Conservation (phyloP, 2,113 vertebrate species). For the Spilogale gracilis region DNA sequence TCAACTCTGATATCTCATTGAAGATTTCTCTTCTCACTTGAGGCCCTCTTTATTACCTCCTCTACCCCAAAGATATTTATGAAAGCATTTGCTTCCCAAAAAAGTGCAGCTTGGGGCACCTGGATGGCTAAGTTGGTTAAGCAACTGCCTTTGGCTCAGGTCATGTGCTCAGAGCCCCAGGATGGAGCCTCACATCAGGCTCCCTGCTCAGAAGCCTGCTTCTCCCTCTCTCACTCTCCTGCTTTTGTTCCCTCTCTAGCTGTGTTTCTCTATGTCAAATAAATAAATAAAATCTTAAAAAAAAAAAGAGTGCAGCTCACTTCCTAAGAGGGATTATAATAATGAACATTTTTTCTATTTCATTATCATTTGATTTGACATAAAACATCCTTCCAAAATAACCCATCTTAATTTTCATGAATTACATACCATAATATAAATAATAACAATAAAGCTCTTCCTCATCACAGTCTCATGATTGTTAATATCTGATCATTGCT, state of each 20-base stretch:
- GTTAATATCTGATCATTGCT: slow-evolving; percentile 11
- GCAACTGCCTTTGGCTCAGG: too few relatives aligned
- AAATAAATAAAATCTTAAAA: too few relatives aligned
- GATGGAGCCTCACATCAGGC: too few relatives aligned
- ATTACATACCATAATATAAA: background rate
- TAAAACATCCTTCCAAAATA: background rate
- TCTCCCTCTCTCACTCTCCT: too few relatives aligned
- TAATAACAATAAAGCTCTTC: background rate
- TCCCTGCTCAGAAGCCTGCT: too few relatives aligned
- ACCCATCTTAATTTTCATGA: background rate
- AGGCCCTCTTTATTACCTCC: background rate
- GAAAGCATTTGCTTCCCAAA: background rate
- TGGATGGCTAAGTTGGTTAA: too few relatives aligned
- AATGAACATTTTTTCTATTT: background rate
- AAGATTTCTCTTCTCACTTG: background rate
- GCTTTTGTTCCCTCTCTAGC: too few relatives aligned
- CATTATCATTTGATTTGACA: slow-evolving; percentile 7
- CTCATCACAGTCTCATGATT: background rate
- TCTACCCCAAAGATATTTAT: background rate
- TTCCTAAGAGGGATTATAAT: background rate
- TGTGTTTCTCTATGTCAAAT: too few relatives aligned
- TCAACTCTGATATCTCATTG: background rate
- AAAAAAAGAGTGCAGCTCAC: background rate
- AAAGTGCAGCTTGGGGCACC: background rate
- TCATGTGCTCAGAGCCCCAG: too few relatives aligned